Conservation (phyloP, 2,113 vertebrate species). For the Beaufortia kweichowensis region DNA sequence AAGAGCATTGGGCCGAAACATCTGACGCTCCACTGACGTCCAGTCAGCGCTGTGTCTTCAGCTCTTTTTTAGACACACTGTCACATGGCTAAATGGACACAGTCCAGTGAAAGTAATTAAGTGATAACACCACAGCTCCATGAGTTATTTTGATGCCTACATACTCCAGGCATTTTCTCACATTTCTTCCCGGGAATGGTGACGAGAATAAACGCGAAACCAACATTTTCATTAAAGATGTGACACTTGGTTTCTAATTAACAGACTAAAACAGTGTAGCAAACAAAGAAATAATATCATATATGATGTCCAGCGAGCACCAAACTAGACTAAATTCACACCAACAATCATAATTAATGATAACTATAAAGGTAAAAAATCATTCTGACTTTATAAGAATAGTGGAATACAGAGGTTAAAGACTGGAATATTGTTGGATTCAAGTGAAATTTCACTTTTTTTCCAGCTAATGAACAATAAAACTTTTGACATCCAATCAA, state of each 20-base stretch:
- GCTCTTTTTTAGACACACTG: conserved; percentile 53
- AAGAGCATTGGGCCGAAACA: conserved; percentile 15
- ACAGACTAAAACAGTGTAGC: background rate
- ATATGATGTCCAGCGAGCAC: no score
- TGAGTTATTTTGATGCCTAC: conserved; percentile 59
- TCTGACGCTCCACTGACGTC: background rate
- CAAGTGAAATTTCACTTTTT: no score
- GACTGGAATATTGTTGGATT: no score
- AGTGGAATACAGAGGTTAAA: no score
- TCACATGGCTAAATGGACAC: conserved; percentile 59
- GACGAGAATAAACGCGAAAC: background rate
- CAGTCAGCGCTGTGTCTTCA: background rate
- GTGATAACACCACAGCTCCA: conserved; percentile 46
- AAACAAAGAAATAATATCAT: background rate
- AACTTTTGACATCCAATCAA: no score
- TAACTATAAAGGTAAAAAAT: no score
- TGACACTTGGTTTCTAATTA: background rate
- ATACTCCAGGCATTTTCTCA: conserved; percentile 42
- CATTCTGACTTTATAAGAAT: no score
- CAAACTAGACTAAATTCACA: no score
- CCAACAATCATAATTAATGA: no score
- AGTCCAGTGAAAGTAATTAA: conserved; percentile 55
- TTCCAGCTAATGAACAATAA: no score
- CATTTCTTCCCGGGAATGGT: background rate
- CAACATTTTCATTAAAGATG: background rate